Conservation (phyloP, 23 tunicate genomes). For the Oikopleura dioica region DNA sequence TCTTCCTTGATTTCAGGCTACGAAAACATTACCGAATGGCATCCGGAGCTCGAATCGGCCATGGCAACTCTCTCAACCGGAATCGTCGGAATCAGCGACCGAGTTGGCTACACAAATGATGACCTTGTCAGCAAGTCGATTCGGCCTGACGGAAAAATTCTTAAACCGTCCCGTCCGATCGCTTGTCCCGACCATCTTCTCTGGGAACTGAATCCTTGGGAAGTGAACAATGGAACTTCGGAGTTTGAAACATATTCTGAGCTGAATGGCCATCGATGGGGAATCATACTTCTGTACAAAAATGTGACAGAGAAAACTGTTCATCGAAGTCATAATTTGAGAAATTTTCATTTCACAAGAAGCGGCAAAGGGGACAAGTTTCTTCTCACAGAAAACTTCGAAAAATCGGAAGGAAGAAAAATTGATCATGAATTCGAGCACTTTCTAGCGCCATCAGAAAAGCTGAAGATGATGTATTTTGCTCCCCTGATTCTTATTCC, state of each 20-base stretch:
- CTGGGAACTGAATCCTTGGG: neutral
- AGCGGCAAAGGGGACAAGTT: too few species aligned
- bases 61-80: conserved; percentile 60
- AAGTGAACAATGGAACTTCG: neutral
- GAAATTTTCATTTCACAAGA: neutral
- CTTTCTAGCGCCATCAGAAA: too few species aligned
- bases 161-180: conserved; percentile 69
- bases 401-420: too few species aligned
- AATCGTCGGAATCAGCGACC: conserved; percentile 75
- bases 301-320: neutral
- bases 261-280: neutral
- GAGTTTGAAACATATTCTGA: neutral
- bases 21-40: conserved; percentile 18
- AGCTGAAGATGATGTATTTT: too few species aligned
- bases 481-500: too few species aligned
- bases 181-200: conserved; percentile 19
- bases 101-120: conserved; percentile 22
- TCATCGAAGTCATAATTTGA: neutral
- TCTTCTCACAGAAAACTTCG: too few species aligned
- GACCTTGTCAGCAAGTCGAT: conserved; percentile 29
- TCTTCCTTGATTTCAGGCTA: conserved; percentile 18
- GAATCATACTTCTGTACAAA: neutral
- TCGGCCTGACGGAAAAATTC: conserved; percentile 38
- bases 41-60: conserved; percentile 42
- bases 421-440: too few species aligned